Conservation (phyloP, 2,797 vertebrate genomes). For the Columba guinea region DNA sequence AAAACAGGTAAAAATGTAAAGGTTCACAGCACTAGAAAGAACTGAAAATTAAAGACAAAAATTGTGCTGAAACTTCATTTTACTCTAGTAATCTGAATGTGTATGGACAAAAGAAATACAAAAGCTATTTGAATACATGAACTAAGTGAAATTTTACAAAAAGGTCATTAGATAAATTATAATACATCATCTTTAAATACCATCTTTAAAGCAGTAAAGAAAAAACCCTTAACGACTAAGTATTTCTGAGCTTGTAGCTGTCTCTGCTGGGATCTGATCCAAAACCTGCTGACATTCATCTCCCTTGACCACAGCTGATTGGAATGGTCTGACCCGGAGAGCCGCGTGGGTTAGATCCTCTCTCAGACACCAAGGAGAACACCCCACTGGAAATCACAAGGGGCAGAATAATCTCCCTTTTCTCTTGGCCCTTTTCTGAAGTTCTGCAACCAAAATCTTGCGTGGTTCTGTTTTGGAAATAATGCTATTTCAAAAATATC, state of each 20-base stretch:
- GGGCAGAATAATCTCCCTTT: not conserved
- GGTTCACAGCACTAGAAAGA: not conserved
- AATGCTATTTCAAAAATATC: not conserved
- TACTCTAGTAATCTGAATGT: not conserved
- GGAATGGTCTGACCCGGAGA: not conserved
- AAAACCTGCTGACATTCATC: not conserved
- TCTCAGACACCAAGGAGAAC: not conserved
- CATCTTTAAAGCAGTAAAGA: not conserved
- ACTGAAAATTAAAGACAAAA: not conserved
- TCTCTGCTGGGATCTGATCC: not conserved
- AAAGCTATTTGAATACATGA: not conserved
- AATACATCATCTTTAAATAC: not conserved
- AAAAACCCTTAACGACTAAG: not conserved
- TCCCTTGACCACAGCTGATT: not conserved
- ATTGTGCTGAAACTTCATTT: not conserved
- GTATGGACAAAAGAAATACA: not conserved
- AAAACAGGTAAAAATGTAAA: not conserved
- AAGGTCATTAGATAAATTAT: not conserved
- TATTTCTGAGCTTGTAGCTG: not conserved
- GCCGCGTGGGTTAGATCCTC: not conserved
- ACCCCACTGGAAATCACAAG: not conserved
- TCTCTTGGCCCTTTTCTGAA: not conserved
- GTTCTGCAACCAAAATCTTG: not conserved
- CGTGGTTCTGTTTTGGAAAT: not conserved
- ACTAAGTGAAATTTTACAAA: not conserved